Base-by-base conservation (phyloP, 1,140 invertebrate species). In the Drosophila guanche region DNA sequence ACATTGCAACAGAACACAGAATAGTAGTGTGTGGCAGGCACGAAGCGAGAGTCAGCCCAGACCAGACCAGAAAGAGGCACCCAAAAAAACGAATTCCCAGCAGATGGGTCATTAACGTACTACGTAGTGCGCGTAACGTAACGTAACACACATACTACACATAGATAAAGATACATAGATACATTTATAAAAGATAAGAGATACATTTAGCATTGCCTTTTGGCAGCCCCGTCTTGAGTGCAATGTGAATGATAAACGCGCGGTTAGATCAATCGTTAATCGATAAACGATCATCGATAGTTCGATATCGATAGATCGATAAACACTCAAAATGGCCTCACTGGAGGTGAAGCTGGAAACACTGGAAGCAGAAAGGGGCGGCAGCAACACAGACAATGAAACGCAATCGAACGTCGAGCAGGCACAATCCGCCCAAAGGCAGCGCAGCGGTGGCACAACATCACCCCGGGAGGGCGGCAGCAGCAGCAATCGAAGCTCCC, bases 61-160 rank as follows among this genome's bases (percentile, higher is more conserved):
- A 20, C 3, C 33, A 29, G 27, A 65, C 14, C 33, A 20, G 16
- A 20, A 20, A 20, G 16, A 20, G 16, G 16, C 16, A 20, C 16
- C 16, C 16, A 20, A 33, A 67, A 37, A 40, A 42, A 5, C 8
- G 50, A 12, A n/a, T 1, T 33, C 16, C 50, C 14, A 52, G 29
- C 14, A 52, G 20, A 52, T 52, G 50, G 25, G 33, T 20, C 50
- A 6, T 8, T 8, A 20, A 52, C 50, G 50, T 22, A 29, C 37
- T 43, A 80, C 78, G 78, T 81, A 81, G 73, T 81, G 77, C 78
- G 73, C 72, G 78, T 58, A 83, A 75, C 75, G 79, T 74, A 66
- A 37, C 29, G 7, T 8, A 25, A 68, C 61, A 57, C 45, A 57
- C 61, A 68, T 48, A 54, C 29, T 48, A 54, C 23, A 53, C 46